These are phyloP conservation scores for Bufotes viridis DNA, from an alignment of 2,797 vertebrate species.

Conservation along the genomic window DNA sequence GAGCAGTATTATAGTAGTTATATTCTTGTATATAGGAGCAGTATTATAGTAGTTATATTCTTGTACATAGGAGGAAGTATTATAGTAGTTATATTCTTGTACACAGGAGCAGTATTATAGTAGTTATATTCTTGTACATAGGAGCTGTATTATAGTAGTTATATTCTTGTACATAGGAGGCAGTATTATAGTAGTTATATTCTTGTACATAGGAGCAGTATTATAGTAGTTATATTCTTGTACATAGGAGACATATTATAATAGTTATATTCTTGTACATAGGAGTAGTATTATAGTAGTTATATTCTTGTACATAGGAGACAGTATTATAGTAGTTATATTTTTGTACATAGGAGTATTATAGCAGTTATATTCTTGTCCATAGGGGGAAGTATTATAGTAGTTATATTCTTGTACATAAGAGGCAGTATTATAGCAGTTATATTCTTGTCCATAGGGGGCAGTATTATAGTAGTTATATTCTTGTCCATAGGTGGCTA, in stretches of 20 bases:
- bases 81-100: too few species aligned
- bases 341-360: too few species aligned
- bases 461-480: conserved; percentile 6
- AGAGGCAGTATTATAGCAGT: neutral
- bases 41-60: too few species aligned
- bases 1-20: too few species aligned
- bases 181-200: neutral
- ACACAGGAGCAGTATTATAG: too few species aligned
- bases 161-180: too few species aligned
- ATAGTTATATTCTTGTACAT: neutral
- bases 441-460: neutral
- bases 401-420: conserved; percentile 4
- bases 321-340: too few species aligned
- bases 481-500: neutral
- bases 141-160: too few species aligned
- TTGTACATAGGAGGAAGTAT: too few species aligned
- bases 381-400: neutral
- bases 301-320: neutral
- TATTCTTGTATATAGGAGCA: too few species aligned
- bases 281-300: neutral
- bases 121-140: too few species aligned
- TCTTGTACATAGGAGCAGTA: neutral
- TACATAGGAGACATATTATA: neutral
- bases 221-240: conserved; percentile 1
- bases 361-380: neutral